A percentile compares a stretch with the other conserved stretches of the same genome.
phyloP scores from a whole-genome alignment of 2,888 invertebrate species.

The Spicauda simplicius region DNA sequence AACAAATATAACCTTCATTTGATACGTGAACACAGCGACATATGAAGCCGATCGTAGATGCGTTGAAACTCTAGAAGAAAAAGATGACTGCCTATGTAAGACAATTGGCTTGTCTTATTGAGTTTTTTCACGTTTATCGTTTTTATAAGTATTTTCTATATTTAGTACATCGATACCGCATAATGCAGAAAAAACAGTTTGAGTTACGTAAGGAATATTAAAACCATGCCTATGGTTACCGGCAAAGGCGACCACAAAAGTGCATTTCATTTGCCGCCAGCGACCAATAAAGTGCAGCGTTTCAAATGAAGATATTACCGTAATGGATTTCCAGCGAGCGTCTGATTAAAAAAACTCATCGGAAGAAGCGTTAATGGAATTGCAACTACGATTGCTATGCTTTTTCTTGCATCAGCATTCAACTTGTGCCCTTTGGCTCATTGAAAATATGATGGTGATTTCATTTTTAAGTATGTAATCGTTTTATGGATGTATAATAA shows the following conservation, averaged over 20 bases:
- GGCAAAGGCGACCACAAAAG: slow-evolving; percentile 57
- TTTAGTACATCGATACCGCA: too few relatives aligned
- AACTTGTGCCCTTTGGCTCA: not conserved
- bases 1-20: too few relatives aligned
- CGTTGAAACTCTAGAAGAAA: too few relatives aligned
- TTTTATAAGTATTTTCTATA: too few relatives aligned
- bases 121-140: too few relatives aligned
- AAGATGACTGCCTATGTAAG: too few relatives aligned
- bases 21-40: too few relatives aligned
- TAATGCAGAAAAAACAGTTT: too few relatives aligned
- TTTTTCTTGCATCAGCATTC: slow-evolving; percentile 4
- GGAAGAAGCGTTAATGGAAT: slow-evolving; percentile 43
- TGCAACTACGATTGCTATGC: slow-evolving; percentile 20
- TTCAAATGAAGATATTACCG: slow-evolving; percentile 63
- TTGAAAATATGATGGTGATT: not conserved
- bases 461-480: not conserved
- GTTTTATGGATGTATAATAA: too few relatives aligned
- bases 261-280: slow-evolving; percentile 60
- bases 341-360: slow-evolving; percentile 49
- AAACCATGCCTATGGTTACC: slow-evolving; percentile 16
- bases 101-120: too few relatives aligned
- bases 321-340: slow-evolving; percentile 58
- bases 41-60: too few relatives aligned
- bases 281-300: slow-evolving; percentile 59
- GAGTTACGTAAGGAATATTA: too few relatives aligned